Evolutionary conservation across 2,797 vertebrate genomes (phyloP).

Genomic region (Pteronotus mesoamericanus): DNA sequence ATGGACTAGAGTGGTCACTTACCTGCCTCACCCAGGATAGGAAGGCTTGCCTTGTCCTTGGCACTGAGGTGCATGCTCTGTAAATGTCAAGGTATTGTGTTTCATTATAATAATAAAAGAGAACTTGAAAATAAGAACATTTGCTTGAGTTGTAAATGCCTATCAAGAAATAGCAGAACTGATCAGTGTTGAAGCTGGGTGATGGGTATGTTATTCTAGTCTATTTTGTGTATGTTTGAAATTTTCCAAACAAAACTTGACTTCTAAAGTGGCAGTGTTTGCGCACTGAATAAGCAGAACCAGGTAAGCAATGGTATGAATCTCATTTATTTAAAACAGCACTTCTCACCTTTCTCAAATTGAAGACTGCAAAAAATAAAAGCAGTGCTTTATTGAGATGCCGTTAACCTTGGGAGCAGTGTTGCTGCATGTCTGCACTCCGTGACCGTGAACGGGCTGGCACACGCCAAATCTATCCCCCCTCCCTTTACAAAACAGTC

Average conservation of each 20-base stretch:
- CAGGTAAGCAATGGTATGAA: constrained; percentile 62
- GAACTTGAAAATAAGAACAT: background rate
- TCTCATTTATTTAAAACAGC: constrained; percentile 70
- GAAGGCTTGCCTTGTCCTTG: background rate
- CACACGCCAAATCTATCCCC: constrained; percentile 68
- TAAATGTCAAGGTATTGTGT: background rate
- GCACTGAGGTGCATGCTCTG: background rate
- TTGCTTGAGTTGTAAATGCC: background rate
- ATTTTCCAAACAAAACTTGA: background rate
- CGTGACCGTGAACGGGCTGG: constrained; percentile 59
- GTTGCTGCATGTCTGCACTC: constrained; percentile 59
- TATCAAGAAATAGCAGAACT: accelerated
- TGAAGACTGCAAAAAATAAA: constrained; percentile 82
- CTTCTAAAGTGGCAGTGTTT: background rate
- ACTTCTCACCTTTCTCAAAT: constrained; percentile 73
- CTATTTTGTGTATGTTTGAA: background rate
- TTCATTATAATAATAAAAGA: constrained; percentile 43
- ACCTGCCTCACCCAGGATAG: background rate
- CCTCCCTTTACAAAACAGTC: constrained; percentile 83
- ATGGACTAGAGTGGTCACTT: accelerated
- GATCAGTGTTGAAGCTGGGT: accelerated
- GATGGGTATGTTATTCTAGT: accelerated
- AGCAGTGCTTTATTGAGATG: constrained; percentile 80
- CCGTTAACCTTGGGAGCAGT: constrained; percentile 73
- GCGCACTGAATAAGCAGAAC: background rate